A percentile compares a stretch with the other conserved stretches of the same genome.
phyloP scores from a whole-genome alignment of 2,797 vertebrate genomes.

The Cygnus olor region DNA sequence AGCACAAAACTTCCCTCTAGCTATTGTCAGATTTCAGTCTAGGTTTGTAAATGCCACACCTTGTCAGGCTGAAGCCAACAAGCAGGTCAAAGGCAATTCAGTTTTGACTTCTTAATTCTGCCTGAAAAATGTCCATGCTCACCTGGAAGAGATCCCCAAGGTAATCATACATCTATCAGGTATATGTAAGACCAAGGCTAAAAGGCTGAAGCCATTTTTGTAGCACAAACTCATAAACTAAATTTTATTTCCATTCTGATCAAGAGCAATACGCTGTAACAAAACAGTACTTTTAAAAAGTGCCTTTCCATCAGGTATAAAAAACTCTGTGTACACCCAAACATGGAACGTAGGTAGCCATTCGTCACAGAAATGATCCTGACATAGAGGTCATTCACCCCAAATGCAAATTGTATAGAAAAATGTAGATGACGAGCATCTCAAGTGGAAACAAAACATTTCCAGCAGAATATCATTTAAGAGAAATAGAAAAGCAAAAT shows the following conservation, averaged over 20 bases:
- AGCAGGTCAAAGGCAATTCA: background rate
- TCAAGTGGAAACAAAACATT: background rate
- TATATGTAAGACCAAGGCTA: background rate
- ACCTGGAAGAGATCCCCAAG: background rate
- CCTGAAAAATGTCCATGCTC: background rate
- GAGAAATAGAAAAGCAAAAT: background rate
- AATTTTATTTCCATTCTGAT: background rate
- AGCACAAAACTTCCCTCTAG: background rate
- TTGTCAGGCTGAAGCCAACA: background rate
- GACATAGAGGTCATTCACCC: background rate
- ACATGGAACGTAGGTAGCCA: background rate
- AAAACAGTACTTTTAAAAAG: background rate
- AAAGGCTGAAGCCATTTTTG: background rate
- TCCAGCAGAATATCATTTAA: background rate
- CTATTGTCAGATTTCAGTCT: background rate
- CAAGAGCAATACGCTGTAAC: background rate
- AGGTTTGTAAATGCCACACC: background rate
- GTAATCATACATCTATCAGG: fast-evolving
- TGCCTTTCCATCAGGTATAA: background rate
- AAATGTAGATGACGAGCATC: background rate
- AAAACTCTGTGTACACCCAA: background rate
- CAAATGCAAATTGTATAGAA: background rate
- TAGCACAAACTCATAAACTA: background rate
- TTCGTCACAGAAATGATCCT: background rate
- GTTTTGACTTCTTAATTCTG: background rate